Conservation (phyloP, 2,888 invertebrate genomes). For the Apantesis nais region DNA sequence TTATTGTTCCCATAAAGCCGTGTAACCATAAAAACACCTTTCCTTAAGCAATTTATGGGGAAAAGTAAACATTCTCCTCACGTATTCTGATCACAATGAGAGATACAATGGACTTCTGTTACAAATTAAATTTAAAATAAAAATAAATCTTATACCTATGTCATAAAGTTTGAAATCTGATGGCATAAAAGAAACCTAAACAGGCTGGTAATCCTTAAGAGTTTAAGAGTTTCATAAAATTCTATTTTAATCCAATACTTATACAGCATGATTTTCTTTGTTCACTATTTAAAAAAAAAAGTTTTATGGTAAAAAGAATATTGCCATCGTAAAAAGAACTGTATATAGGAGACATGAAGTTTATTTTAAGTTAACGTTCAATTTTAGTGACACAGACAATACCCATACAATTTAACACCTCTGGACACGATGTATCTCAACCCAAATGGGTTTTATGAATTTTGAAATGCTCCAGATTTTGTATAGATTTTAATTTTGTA, state of each 20-base stretch:
- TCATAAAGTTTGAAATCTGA: slow-evolving; percentile 25
- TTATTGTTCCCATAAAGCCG: slow-evolving; percentile 56
- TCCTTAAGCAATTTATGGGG: slow-evolving; percentile 49
- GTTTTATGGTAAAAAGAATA: slow-evolving; percentile 19
- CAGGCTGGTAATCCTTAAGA: slow-evolving; percentile 12
- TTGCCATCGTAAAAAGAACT: slow-evolving; percentile 17
- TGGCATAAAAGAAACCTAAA: slow-evolving; percentile 14
- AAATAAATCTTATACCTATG: slow-evolving; percentile 21
- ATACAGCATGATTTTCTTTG: slow-evolving; percentile 32
- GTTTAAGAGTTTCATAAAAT: slow-evolving; percentile 19
- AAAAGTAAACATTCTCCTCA: slow-evolving; percentile 59
- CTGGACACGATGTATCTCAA: slow-evolving; percentile 55
- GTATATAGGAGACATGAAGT: slow-evolving; percentile 18
- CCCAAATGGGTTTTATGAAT: slow-evolving; percentile 53
- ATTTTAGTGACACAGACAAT: slow-evolving; percentile 55
- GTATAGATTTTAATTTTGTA: slow-evolving; percentile 59
- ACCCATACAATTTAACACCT: slow-evolving; percentile 64
- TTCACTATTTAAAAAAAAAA: slow-evolving; percentile 14
- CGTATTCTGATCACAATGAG: slow-evolving; percentile 60
- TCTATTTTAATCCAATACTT: slow-evolving; percentile 24
- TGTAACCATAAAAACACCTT: slow-evolving; percentile 55
- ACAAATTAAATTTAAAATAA: slow-evolving; percentile 22
- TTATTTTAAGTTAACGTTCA: slow-evolving; percentile 17
- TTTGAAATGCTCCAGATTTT: slow-evolving; percentile 56
- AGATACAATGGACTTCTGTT: slow-evolving; percentile 58